A percentile compares a stretch with the other conserved stretches of the same genome.
Conservation (phyloP, 2,888 invertebrate genomes). For the Suillia variegata region DNA sequence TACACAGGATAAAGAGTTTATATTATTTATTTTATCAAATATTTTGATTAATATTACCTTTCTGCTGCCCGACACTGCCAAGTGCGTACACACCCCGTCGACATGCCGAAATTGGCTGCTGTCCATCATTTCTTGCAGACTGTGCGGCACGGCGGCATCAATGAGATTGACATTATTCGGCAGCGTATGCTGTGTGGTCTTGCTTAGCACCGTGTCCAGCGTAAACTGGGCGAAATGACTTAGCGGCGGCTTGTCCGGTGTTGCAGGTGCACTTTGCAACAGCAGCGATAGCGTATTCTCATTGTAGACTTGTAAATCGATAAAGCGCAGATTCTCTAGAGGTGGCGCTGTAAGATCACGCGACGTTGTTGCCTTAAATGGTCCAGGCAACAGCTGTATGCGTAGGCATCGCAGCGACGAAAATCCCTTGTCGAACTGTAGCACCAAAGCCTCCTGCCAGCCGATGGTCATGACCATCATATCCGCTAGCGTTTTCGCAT, state of each 20-base stretch:
- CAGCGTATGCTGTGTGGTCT: conserved; percentile 55
- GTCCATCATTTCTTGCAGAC: conserved; percentile 64
- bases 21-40: no score
- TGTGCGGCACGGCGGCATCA: conserved; percentile 60
- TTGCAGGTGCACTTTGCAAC: conserved; percentile 64
- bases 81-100: conserved; percentile 69
- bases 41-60: conserved; percentile 47
- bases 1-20: no score
- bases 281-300: conserved; percentile 71
- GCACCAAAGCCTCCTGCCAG: conserved; percentile 50
- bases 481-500: conserved; percentile 44
- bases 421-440: conserved; percentile 51
- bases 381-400: conserved; percentile 64
- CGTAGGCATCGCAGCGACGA: conserved; percentile 63
- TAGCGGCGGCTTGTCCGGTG: conserved; percentile 58
- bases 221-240: conserved; percentile 63
- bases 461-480: conserved; percentile 48
- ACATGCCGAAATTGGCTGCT: conserved; percentile 65
- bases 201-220: conserved; percentile 54
- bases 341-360: conserved; percentile 26
- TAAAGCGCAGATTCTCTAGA: conserved; percentile 62
- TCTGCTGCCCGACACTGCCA: conserved; percentile 84
- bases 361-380: no score
- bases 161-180: conserved; percentile 45
- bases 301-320: conserved; percentile 79